phyloP scores from a whole-genome alignment of 2,797 vertebrate genomes.

The Petrocephalus schoutedeni region DNA sequence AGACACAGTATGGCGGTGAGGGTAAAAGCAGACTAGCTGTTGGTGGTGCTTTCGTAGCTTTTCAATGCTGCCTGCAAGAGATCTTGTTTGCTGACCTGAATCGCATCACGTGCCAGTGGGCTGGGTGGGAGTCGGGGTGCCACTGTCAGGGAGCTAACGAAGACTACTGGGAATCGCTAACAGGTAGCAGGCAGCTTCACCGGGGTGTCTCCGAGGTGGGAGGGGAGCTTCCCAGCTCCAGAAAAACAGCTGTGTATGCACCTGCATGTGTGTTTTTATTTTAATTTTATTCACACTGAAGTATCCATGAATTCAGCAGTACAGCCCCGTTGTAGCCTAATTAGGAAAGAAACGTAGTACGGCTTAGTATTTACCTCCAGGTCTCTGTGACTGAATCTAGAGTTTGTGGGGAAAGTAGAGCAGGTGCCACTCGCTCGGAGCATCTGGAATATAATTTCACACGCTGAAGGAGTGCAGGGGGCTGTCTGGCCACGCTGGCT shows the following conservation, averaged over 20 bases:
- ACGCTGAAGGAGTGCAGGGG: background rate
- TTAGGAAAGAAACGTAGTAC: background rate
- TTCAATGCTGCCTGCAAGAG: background rate
- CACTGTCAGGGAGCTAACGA: background rate
- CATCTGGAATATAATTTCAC: background rate
- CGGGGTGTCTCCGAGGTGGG: background rate
- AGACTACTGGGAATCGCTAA: background rate
- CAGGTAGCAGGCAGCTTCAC: background rate
- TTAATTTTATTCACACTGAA: constrained; percentile 18
- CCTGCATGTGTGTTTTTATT: background rate
- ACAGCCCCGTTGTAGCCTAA: constrained; percentile 21
- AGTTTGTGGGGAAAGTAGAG: background rate
- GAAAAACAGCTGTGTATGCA: background rate
- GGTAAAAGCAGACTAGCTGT: background rate
- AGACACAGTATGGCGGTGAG: background rate
- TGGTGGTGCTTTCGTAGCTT: background rate
- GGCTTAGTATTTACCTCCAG: background rate
- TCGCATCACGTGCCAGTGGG: background rate
- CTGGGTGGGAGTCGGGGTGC: background rate
- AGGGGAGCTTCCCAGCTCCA: background rate
- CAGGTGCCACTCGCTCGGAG: background rate
- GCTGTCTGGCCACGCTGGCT: background rate
- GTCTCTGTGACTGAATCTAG: background rate
- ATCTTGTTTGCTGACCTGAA: background rate
- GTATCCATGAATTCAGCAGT: background rate